Evolutionary conservation across 1,140 invertebrate species (phyloP).

Genomic region (Plutomurus gul): DNA sequence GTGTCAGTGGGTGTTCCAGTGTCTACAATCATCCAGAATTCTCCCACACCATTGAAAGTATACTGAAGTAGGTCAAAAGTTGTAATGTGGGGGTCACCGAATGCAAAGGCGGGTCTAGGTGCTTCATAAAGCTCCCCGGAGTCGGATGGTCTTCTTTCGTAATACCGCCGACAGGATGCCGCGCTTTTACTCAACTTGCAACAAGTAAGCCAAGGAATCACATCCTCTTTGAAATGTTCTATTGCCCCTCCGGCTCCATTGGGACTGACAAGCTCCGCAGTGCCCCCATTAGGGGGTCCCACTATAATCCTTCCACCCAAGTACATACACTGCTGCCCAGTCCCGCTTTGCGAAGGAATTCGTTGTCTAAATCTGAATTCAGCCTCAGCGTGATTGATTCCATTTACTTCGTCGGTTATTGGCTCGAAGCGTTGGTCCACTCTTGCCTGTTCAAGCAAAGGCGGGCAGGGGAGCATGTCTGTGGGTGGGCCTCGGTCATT

Average conservation of each 20-base stretch:
- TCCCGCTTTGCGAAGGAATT: neutral
- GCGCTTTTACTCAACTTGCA: neutral
- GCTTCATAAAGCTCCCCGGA: neutral
- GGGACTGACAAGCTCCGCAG: neutral
- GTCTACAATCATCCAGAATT: conserved; percentile 64
- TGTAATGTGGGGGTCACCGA: conserved; percentile 91
- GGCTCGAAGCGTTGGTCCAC: neutral
- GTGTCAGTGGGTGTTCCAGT: too few relatives aligned
- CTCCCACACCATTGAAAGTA: conserved; percentile 94
- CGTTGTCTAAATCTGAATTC: neutral
- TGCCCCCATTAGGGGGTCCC: neutral
- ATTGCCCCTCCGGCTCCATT: neutral
- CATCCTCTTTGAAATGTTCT: neutral
- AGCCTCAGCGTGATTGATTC: conserved; percentile 5
- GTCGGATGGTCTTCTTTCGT: neutral
- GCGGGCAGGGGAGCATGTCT: neutral
- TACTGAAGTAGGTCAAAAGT: conserved; percentile 90
- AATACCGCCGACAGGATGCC: neutral
- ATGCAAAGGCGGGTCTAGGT: conserved; percentile 66
- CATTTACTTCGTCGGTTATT: neutral
- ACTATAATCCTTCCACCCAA: conserved; percentile 1
- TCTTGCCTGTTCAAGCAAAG: neutral
- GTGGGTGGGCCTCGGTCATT: neutral
- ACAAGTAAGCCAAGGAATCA: neutral
- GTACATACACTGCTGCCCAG: conserved; percentile 38